Base-by-base conservation (phyloP, 2,888 invertebrate species). In the Lacanobia wlatinum region DNA sequence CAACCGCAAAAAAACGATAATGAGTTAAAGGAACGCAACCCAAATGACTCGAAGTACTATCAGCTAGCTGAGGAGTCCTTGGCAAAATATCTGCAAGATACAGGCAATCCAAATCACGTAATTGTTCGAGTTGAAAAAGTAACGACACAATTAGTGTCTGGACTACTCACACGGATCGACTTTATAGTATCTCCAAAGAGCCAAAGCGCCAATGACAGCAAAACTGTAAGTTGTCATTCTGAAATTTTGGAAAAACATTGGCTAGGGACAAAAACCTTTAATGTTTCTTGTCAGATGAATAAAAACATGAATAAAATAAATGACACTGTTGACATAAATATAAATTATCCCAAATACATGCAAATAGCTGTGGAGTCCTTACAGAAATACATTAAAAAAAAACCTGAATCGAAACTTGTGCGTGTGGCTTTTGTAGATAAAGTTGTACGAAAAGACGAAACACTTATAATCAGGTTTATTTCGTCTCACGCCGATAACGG, bases 351-450 rank as follows among this genome's bases (percentile, higher is more conserved):
- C 8, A 70, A 70, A 76, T 80, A 70, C 14, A 83, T 67, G 76
- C 84, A 83, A 64, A 64, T 90, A 53, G 82, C 90, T 18, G 87
- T 89, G 34, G 85, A 90, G 68, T 88, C 89, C 1, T 72, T 92
- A 38, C 75, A 85, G 43, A 86, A 86, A 38, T 91, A 87, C 73
- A 59, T 90, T 12, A 48, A 81, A 68, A 53, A 58, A 38, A 80
- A 80, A 34, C 63, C 80, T n/a, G 76, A 83, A n/a, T 64, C 76
- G 8, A 48, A 64, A 18, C 80, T 80, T n/a, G 1, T 80, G 43
- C 80, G 80, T 58, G 80, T 80, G 5, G 46, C 63, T 64, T 80
- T 80, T 63, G 84, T 80, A 43, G 80, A 83, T 28, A 80, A 67
- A 14, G 76, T 80, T 2, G n/a, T 48, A 23, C 40, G 38, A 21